Evolutionary conservation across 2,888 invertebrate species (phyloP), one percentile per base, ranked within the genome.

Genomic region (Microctonus brassicae): DNA sequence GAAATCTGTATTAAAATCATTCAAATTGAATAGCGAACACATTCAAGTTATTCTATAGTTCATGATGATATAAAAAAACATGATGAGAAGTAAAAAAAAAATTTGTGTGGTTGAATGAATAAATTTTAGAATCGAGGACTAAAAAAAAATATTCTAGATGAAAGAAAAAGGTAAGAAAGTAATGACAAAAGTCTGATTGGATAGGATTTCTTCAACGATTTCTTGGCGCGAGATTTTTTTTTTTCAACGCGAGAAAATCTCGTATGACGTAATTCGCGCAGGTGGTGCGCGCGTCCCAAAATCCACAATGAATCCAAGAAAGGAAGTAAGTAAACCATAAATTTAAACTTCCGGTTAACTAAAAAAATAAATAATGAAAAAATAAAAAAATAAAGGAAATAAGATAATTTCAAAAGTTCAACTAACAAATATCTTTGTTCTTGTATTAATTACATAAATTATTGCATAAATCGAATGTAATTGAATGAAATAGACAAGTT

Each of bases 111-210:
- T 39, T 39, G 13, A 39, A 13, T n/a, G 39, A n/a, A 39, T 39
- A 39, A 39, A 39, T 39, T 39, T 39, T 5, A 39, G 4, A 13
- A 13, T 13, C 9, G 9, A 36, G 11, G 2, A 39, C 3, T n/a
- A 11, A 39, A n/a, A 17, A n/a, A 62, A 42, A 22, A 36, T 13
- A 62, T 26, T n/a, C 7, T 6, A 42, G 26, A 36, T 7, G 2
- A 13, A 39, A 62, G 17, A 39, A 58, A 29, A 58, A 24, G 26
- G 39, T 6, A 39, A 39, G 39, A 39, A 39, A 39, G 39, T 39
- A 67, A 57, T 57, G 57, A 22, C 20, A 22, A 66, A 42, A 57
- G 66, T 55, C 36, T 39, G 57, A 57, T 39, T 39, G 39, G 39
- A 39, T 39, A 39, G 57, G 66, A 39, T 66, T 29, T 64, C 47